Base-by-base conservation (phyloP, 2,888 invertebrate species). In the Eurois occulta region DNA sequence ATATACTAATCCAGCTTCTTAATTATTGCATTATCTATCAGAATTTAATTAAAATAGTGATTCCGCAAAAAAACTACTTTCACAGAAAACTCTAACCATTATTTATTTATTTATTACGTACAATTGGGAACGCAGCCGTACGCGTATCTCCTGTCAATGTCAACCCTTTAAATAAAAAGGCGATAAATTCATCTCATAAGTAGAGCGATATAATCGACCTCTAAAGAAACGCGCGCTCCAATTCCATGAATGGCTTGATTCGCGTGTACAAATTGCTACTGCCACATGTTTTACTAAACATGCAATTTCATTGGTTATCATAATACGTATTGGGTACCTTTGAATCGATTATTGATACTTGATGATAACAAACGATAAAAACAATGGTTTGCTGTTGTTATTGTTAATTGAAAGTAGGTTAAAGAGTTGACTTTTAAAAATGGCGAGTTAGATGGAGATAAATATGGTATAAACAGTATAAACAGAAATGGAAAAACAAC, bases 101-200 rank as follows among this genome's bases (percentile, higher is more conserved):
- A 1, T 4, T 13, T n/a, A 1, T 4, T 13, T n/a, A 69, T 8
- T 71, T 18, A 41, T 55, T 24, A 28, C 38, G 43, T 41, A 68
- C 58, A 75, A 75, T 80, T 80, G 13, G 13, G 52, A 73, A 70
- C 64, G 62, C 73, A 77, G n/a, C 58, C 65, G 28, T 74, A 65
- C 67, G 76, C 65, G 66, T 71, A 68, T 69, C 64, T 71, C 46
- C 48, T 46, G 68, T 66, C 79, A 84, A n/a, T 80, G 82, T 83
- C 73, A 85, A 85, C 81, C 81, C 75, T 67, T 76, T 77, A 80
- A 84, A 87, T 84, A 73, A 86, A 82, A 82, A 70, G 71, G 52
- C 80, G 76, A 86, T 87, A 86, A 87, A 83, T 83, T 85, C 80
- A 87, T 86, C 81, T 72, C 66, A 48, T 71, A 82, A 78, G 81